These are phyloP conservation scores for Acanthosepion pharaonis DNA, from an alignment of 2,888 invertebrate species.

Conservation along the genomic window DNA sequence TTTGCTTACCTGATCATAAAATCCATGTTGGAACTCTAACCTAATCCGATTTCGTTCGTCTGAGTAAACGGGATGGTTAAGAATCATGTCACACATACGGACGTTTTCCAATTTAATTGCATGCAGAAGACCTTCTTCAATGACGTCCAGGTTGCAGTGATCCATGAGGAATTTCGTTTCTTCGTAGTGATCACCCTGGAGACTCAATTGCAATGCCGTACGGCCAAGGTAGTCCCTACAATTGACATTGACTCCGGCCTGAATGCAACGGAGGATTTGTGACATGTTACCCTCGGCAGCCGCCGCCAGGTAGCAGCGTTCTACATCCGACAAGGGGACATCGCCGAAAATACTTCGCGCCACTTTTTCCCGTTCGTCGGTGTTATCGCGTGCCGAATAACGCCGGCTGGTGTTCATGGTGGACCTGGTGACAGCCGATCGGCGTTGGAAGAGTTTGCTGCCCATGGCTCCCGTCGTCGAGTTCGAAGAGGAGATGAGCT, in stretches of 20 bases:
- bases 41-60: constrained; percentile 54
- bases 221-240: constrained; percentile 61
- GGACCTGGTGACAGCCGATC: constrained; percentile 39
- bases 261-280: constrained; percentile 54
- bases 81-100: constrained; percentile 60
- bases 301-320: constrained; percentile 55
- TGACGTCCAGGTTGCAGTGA: constrained; percentile 55
- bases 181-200: constrained; percentile 58
- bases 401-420: constrained; percentile 39
- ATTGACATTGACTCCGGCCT: constrained; percentile 59
- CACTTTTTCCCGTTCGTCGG: constrained; percentile 51
- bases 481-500: not conserved
- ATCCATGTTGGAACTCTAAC: constrained; percentile 59
- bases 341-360: constrained; percentile 59
- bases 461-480: constrained; percentile 25
- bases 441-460: constrained; percentile 37
- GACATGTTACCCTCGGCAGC: constrained; percentile 55
- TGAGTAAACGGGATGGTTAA: constrained; percentile 57
- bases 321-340: constrained; percentile 57
- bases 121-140: constrained; percentile 60
- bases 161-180: constrained; percentile 58
- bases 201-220: constrained; percentile 57
- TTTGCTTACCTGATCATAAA: constrained; percentile 54
- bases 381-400: constrained; percentile 24
- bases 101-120: constrained; percentile 60